These are phyloP conservation scores for Anthrax anthrax DNA, from an alignment of 2,888 invertebrate genomes.

Conservation along the genomic window DNA sequence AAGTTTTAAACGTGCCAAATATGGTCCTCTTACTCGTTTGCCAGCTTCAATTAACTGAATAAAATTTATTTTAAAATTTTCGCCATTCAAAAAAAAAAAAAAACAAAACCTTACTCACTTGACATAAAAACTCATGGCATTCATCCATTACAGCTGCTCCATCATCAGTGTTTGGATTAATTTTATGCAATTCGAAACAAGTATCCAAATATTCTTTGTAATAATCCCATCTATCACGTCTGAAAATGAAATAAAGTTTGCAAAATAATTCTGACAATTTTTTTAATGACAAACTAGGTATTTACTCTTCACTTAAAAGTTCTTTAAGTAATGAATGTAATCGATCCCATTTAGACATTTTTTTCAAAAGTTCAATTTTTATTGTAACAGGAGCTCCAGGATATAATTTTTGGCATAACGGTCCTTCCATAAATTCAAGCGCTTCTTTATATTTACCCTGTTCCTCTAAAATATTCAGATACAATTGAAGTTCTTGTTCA, in stretches of 20 bases:
- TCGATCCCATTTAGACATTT: conserved; percentile 58
- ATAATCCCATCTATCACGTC: conserved; percentile 58
- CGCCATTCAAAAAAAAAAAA: background rate
- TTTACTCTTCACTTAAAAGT: conserved; percentile 58
- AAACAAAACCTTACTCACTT: conserved; percentile 14
- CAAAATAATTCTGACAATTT: background rate
- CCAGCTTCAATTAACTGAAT: conserved; percentile 40
- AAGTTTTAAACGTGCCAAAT: conserved; percentile 67
- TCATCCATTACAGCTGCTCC: conserved; percentile 17
- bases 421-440: conserved; percentile 63
- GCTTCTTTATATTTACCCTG: conserved; percentile 72
- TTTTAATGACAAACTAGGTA: no score
- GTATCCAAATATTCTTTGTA: conserved; percentile 59
- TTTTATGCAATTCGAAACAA: conserved; percentile 46
- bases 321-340: conserved; percentile 60
- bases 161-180: conserved; percentile 12
- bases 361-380: conserved; percentile 57
- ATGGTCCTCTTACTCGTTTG: conserved; percentile 58
- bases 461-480: conserved; percentile 71
- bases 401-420: conserved; percentile 51
- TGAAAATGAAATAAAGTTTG: conserved; percentile 18
- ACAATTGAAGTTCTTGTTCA: conserved; percentile 85
- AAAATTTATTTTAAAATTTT: background rate
- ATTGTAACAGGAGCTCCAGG: conserved; percentile 54
- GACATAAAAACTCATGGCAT: conserved; percentile 29